phyloP scores from a whole-genome alignment of 2,888 invertebrate species.

The Charanyca ferruginea region DNA sequence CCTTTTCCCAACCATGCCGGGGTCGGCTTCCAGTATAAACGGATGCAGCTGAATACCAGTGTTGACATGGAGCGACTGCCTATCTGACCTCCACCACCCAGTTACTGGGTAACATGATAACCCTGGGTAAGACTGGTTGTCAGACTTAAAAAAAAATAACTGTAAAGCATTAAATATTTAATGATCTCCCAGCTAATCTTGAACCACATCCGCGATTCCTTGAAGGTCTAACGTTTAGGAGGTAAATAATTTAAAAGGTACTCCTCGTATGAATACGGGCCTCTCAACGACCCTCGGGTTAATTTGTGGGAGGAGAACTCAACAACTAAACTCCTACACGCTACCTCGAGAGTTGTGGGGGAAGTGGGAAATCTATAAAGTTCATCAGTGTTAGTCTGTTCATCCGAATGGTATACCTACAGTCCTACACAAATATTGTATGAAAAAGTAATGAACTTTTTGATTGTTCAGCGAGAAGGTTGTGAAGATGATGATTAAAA shows the following conservation, averaged over 20 bases:
- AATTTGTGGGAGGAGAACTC: conserved; percentile 56
- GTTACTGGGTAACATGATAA: no score
- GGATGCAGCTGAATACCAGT: no score
- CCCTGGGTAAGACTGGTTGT: no score
- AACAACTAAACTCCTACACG: conserved; percentile 37
- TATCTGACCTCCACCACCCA: no score
- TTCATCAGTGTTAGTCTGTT: not conserved
- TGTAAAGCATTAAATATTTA: not conserved
- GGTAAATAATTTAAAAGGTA: conserved; percentile 53
- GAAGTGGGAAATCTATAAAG: not conserved
- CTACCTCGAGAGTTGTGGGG: conserved; percentile 3
- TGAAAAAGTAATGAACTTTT: no score
- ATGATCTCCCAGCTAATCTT: not conserved
- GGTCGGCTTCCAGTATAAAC: no score
- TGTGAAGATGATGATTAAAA: no score
- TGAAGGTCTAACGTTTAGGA: conserved; percentile 13
- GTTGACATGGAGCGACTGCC: no score
- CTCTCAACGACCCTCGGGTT: conserved; percentile 44
- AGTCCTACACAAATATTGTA: no score
- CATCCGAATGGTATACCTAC: not conserved
- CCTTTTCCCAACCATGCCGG: no score
- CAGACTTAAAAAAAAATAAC: not conserved
- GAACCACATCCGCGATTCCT: conserved; percentile 3
- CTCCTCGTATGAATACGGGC: conserved; percentile 48
- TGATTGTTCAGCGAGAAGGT: no score